These are phyloP conservation scores for Eilema caniola DNA, from an alignment of 2,888 invertebrate species.

Conservation along the genomic window DNA sequence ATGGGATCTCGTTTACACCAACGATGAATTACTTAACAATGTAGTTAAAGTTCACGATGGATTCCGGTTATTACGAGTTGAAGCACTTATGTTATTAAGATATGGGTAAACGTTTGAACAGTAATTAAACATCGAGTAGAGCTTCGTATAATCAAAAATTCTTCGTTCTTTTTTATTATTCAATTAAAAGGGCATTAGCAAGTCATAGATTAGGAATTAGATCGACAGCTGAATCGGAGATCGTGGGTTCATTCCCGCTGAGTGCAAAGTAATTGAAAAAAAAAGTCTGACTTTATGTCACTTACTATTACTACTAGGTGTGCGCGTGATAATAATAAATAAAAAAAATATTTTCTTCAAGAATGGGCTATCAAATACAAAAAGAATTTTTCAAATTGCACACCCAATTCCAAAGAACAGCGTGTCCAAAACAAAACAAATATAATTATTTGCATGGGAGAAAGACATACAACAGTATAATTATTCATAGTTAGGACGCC, in stretches of 20 bases:
- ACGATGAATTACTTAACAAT: slow-evolving; percentile 17
- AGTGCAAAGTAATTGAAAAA: no score
- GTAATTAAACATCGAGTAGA: slow-evolving; percentile 12
- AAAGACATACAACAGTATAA: slow-evolving; percentile 16
- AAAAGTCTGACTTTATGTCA: no score
- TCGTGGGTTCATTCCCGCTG: background rate
- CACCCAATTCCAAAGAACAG: no score
- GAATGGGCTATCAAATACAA: no score
- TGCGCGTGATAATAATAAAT: no score
- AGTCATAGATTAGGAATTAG: no score
- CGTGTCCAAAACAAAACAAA: background rate
- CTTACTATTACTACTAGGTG: background rate
- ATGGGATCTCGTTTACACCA: slow-evolving; percentile 14
- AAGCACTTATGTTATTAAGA: slow-evolving; percentile 26
- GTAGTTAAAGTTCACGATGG: slow-evolving; percentile 13
- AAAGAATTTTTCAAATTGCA: no score
- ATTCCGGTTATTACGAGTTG: slow-evolving; percentile 5
- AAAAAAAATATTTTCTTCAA: no score
- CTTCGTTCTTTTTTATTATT: no score
- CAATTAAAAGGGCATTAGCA: no score
- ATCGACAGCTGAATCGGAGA: background rate
- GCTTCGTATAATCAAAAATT: background rate
- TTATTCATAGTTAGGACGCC: slow-evolving; percentile 30
- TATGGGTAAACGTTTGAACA: slow-evolving; percentile 22
- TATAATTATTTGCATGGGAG: background rate